Evolutionary conservation across 2,113 vertebrate genomes (phyloP).

Genomic region (Lepisosteus osseus): DNA sequence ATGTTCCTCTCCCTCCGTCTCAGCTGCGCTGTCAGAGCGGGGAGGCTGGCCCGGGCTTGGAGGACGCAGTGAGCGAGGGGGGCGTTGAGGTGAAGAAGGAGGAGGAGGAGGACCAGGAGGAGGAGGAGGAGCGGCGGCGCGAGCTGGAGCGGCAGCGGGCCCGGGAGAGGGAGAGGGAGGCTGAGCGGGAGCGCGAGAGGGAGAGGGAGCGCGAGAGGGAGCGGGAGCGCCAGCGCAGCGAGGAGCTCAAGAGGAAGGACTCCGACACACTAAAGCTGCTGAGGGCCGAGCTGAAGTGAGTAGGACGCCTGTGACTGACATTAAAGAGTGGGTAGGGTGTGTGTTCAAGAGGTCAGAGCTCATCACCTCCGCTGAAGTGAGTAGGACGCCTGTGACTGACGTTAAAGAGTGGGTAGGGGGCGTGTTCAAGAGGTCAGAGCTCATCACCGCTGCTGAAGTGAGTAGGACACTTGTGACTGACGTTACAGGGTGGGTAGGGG

Average conservation of each 20-base stretch:
- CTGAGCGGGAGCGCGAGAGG: slow-evolving; percentile 39
- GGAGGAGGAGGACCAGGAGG: slow-evolving; percentile 71
- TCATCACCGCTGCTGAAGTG: too few relatives aligned
- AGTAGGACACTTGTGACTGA: too few relatives aligned
- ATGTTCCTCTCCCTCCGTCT: not conserved
- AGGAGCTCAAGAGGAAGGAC: slow-evolving; percentile 85
- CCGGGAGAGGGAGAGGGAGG: slow-evolving; percentile 51
- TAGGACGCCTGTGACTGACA: not conserved
- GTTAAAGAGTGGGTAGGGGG: not conserved
- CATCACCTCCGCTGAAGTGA: too few relatives aligned
- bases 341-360: not conserved
- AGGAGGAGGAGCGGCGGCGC: slow-evolving; percentile 63
- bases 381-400: not conserved
- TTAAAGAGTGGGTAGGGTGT: too few relatives aligned
- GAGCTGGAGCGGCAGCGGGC: slow-evolving; percentile 63
- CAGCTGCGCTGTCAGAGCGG: slow-evolving; percentile 68
- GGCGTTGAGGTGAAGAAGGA: slow-evolving; percentile 74
- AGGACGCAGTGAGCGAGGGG: slow-evolving; percentile 52
- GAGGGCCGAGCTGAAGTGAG: slow-evolving; percentile 81
- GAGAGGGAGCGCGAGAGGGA: slow-evolving; percentile 67
- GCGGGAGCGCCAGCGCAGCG: slow-evolving; percentile 70
- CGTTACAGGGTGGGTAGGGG: too few relatives aligned
- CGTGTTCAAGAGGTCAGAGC: not conserved
- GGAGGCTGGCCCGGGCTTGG: slow-evolving; percentile 49
- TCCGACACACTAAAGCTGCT: slow-evolving; percentile 83